Percentiles rank a stretch among this genome's conserved stretches.
phyloP scores from a whole-genome alignment of 2,888 invertebrate species.

The Merodon equestris region DNA sequence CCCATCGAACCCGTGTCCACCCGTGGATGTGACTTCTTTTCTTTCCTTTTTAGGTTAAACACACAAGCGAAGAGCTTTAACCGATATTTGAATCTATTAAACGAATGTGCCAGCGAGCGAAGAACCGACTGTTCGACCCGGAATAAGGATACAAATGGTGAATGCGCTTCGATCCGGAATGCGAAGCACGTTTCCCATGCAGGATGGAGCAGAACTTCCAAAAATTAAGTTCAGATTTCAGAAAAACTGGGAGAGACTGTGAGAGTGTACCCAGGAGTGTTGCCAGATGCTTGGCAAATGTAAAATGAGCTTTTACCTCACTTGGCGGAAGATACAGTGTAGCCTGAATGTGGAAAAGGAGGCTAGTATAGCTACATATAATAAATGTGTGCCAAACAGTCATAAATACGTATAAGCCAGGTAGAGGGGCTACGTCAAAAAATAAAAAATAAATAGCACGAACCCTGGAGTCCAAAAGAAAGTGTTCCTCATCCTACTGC shows the following conservation, averaged over 20 bases:
- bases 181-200: conserved; percentile 26
- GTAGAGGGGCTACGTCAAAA: too few species aligned
- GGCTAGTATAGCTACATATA: too few species aligned
- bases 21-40: too few species aligned
- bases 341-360: too few species aligned
- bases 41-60: conserved; percentile 8
- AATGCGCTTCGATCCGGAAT: conserved; percentile 35
- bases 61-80: conserved; percentile 61
- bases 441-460: too few species aligned
- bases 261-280: conserved; percentile 37
- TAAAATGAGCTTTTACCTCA: conserved; percentile 27
- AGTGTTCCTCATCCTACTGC: too few species aligned
- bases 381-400: too few species aligned
- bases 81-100: conserved; percentile 58
- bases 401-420: too few species aligned
- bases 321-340: too few species aligned
- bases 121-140: neutral
- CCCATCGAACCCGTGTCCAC: neutral
- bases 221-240: conserved; percentile 43
- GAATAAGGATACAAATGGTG: conserved; percentile 39
- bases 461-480: too few species aligned
- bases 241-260: conserved; percentile 37
- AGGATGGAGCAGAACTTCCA: conserved; percentile 46
- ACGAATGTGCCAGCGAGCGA: conserved; percentile 4
- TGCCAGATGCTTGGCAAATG: conserved; percentile 6